Evolutionary conservation across 2,888 invertebrate genomes (phyloP).

Genomic region (Campoplex nolae): DNA sequence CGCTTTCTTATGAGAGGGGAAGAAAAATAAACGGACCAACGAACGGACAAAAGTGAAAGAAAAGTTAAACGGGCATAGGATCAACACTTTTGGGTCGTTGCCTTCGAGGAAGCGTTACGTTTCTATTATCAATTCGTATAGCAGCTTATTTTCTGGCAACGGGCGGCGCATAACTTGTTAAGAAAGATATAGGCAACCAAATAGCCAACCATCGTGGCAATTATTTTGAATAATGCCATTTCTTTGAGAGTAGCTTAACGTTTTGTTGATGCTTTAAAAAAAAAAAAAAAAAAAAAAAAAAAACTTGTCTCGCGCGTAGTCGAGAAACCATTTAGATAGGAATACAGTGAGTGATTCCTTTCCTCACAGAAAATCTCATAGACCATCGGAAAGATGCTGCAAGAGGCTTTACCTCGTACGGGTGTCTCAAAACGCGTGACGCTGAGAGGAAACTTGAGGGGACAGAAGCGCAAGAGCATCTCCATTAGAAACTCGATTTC

Average conservation of each 20-base stretch:
- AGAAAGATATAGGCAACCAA: background rate
- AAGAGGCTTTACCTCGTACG: constrained; percentile 30
- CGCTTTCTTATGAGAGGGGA: background rate
- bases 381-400: constrained; percentile 28
- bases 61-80: constrained; percentile 4
- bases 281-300: background rate
- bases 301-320: background rate
- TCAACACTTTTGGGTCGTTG: constrained; percentile 3
- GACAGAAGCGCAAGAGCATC: constrained; percentile 38
- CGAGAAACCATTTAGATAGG: background rate
- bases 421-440: constrained; percentile 57
- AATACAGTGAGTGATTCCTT: background rate
- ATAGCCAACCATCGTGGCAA: background rate
- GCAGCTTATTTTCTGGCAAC: background rate
- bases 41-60: background rate
- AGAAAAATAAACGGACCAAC: background rate
- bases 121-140: background rate
- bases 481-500: constrained; percentile 69
- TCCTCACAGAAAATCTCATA: constrained; percentile 7
- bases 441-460: constrained; percentile 44
- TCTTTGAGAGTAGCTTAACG: background rate
- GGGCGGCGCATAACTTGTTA: background rate
- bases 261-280: background rate
- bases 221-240: too few relatives aligned
- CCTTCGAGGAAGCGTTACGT: background rate